Percentiles rank a stretch among this genome's conserved stretches.
phyloP scores from a whole-genome alignment of 2,113 vertebrate species.

The Chaenogobius annularis region DNA sequence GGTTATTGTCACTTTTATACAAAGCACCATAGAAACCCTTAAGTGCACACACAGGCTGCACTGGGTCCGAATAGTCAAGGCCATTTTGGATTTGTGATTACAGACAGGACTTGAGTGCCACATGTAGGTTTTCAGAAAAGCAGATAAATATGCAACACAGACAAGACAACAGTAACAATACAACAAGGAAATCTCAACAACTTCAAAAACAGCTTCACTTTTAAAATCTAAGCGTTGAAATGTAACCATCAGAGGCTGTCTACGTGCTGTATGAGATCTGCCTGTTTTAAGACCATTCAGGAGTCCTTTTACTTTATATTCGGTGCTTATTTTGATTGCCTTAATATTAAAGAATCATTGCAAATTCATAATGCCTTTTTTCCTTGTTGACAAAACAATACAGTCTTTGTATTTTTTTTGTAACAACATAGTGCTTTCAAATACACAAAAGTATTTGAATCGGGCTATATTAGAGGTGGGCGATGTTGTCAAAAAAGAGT shows the following conservation, averaged over 20 bases:
- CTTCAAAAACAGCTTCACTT: conserved; percentile 10
- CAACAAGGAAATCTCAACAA: conserved; percentile 35
- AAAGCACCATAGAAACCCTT: conserved; percentile 95
- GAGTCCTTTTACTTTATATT: not conserved
- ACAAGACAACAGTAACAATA: conserved; percentile 58
- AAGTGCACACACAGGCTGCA: conserved; percentile 82
- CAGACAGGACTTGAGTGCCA: conserved; percentile 54
- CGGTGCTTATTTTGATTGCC: not conserved
- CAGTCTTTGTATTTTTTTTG: not conserved
- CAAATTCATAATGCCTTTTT: not conserved
- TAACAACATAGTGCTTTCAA: not conserved
- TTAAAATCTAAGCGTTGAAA: not conserved
- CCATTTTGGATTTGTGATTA: conserved; percentile 74
- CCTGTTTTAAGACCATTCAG: not conserved
- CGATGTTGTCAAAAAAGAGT: too few species aligned
- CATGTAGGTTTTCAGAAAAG: conserved; percentile 23
- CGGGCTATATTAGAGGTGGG: not conserved
- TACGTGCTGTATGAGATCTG: not conserved
- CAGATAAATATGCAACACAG: conserved; percentile 49
- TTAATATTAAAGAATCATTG: not conserved
- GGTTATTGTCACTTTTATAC: conserved; percentile 85
- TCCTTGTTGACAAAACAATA: too few species aligned
- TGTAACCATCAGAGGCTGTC: not conserved
- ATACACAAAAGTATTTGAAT: not conserved
- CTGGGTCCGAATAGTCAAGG: conserved; percentile 64